Evolutionary conservation across 2,888 invertebrate genomes (phyloP).

Genomic region (Yponomeuta evonymella): DNA sequence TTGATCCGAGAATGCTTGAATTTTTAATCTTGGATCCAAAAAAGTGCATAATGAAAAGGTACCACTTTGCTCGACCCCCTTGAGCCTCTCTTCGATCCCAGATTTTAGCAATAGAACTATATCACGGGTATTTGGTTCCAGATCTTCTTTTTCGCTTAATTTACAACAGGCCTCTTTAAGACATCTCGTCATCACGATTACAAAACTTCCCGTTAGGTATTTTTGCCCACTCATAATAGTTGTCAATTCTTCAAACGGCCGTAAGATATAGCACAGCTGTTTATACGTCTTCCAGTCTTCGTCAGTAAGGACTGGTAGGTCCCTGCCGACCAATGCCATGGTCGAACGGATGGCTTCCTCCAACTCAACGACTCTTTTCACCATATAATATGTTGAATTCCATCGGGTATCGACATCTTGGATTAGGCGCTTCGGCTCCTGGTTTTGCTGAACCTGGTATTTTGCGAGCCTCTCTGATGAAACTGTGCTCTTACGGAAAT

Average conservation of each 20-base stretch:
- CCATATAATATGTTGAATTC: no score
- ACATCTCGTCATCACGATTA: constrained; percentile 26
- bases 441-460: no score
- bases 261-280: constrained; percentile 24
- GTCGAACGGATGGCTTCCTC: constrained; percentile 6
- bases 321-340: constrained; percentile 16
- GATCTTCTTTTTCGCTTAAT: constrained; percentile 7
- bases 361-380: background rate
- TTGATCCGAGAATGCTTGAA: constrained; percentile 11
- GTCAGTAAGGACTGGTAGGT: constrained; percentile 21
- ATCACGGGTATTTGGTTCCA: background rate
- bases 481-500: no score
- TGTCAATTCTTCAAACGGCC: constrained; percentile 26
- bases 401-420: no score
- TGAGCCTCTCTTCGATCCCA: constrained; percentile 1
- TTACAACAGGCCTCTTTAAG: constrained; percentile 18
- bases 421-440: no score
- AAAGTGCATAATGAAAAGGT: background rate
- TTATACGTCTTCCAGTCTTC: constrained; percentile 26
- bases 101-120: background rate
- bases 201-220: constrained; percentile 25
- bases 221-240: constrained; percentile 25
- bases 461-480: no score
- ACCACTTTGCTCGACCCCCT: constrained; percentile 12
- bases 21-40: constrained; percentile 11